These are phyloP conservation scores for Elaphurus davidianus DNA, from an alignment of 2,113 vertebrate species.

Conservation along the genomic window DNA sequence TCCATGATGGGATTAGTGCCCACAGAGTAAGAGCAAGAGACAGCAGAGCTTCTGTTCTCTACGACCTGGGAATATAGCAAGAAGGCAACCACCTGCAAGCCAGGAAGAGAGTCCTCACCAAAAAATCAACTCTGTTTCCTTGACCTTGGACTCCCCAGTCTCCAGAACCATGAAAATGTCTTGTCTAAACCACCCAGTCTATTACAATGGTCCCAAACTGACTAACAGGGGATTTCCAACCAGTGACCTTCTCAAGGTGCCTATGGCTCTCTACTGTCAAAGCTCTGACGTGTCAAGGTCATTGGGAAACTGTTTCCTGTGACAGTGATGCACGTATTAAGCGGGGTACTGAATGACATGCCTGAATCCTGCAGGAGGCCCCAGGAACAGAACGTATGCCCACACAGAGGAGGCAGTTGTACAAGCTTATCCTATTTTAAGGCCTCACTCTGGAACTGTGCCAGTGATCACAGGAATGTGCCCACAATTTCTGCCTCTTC, in stretches of 20 bases:
- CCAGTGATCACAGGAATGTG: not conserved
- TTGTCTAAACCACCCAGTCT: not conserved
- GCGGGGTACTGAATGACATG: not conserved
- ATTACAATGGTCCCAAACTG: not conserved
- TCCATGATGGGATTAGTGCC: not conserved
- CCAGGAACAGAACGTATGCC: not conserved
- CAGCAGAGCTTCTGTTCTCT: not conserved
- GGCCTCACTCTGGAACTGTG: not conserved
- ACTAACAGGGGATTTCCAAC: not conserved
- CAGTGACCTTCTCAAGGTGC: not conserved
- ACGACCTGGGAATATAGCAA: not conserved
- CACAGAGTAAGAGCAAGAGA: not conserved
- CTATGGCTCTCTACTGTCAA: not conserved
- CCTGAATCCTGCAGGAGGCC: not conserved
- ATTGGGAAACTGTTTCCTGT: not conserved
- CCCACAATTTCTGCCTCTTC: not conserved
- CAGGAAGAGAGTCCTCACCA: not conserved
- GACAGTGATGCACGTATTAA: not conserved
- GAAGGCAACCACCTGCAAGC: not conserved
- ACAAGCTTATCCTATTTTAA: not conserved
- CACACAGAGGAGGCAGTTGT: not conserved
- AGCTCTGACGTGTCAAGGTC: not conserved
- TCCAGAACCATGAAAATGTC: not conserved
- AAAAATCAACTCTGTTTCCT: not conserved
- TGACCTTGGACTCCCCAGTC: not conserved